Evolutionary conservation across 2,888 invertebrate genomes (phyloP).

Genomic region (Brenthis hecate): DNA sequence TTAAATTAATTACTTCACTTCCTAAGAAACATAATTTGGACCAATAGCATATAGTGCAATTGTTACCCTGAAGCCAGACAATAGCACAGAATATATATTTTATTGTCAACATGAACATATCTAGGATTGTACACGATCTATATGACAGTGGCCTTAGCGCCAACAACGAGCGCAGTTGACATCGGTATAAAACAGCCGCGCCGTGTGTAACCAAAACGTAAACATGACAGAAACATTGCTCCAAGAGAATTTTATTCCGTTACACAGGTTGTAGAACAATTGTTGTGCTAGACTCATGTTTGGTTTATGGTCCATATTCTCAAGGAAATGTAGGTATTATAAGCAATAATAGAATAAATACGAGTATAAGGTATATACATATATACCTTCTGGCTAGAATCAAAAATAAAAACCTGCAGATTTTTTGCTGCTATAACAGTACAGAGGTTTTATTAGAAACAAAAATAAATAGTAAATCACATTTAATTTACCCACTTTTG

Average conservation of each 20-base stretch:
- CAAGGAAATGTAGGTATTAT: slow-evolving; percentile 15
- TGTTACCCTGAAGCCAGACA: not conserved
- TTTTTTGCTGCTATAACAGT: too few species aligned
- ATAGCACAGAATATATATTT: not conserved
- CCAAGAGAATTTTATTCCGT: slow-evolving; percentile 64
- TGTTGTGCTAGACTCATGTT: slow-evolving; percentile 39
- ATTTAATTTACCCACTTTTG: slow-evolving; percentile 12
- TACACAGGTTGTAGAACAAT: slow-evolving; percentile 55
- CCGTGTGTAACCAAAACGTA: slow-evolving; percentile 59
- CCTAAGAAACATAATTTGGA: not conserved
- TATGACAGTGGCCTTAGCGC: slow-evolving; percentile 27
- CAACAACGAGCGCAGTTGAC: slow-evolving; percentile 47
- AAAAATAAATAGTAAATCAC: slow-evolving; percentile 8
- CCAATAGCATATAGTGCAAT: too few species aligned
- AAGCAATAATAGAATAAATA: not conserved
- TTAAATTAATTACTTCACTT: not conserved
- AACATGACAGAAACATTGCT: slow-evolving; percentile 68
- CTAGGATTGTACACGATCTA: slow-evolving; percentile 17
- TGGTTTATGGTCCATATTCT: slow-evolving; percentile 22
- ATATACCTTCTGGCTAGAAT: too few species aligned
- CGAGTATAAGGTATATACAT: too few species aligned
- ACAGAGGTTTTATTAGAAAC: not conserved
- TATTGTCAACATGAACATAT: not conserved
- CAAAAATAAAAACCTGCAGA: too few species aligned
- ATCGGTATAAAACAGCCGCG: slow-evolving; percentile 58